phyloP scores from a whole-genome alignment of 2,113 vertebrate genomes.

The Setophaga petechia region DNA sequence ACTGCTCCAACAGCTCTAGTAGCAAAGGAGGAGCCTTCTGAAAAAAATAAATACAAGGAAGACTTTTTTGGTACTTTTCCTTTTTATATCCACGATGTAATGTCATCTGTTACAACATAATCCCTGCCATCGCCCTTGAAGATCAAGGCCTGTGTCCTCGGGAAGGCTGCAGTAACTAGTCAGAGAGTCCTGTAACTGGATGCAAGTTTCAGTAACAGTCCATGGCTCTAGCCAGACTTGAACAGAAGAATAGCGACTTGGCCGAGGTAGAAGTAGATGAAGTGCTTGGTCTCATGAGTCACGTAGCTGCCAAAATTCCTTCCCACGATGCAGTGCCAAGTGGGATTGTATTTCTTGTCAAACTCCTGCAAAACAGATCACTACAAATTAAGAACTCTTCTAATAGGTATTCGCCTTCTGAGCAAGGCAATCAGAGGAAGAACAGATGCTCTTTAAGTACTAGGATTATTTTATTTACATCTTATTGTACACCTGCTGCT shows the following conservation, averaged over 20 bases:
- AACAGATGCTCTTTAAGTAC: neutral
- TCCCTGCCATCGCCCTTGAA: conserved; percentile 82
- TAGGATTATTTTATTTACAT: conserved; percentile 3
- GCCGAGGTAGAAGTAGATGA: conserved; percentile 99
- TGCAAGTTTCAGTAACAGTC: conserved; percentile 63
- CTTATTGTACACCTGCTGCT: neutral
- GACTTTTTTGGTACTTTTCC: conserved; percentile 72
- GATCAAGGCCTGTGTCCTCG: conserved; percentile 68
- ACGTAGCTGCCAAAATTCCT: conserved; percentile 98
- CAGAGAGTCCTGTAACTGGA: conserved; percentile 70
- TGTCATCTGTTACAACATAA: conserved; percentile 80
- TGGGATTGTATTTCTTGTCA: conserved; percentile 98
- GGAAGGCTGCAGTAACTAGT: conserved; percentile 75
- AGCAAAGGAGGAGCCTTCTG: conserved; percentile 42
- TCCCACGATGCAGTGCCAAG: conserved; percentile 98
- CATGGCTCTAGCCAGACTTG: conserved; percentile 87
- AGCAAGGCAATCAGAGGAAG: neutral
- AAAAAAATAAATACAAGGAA: conserved; percentile 75
- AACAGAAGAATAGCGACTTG: conserved; percentile 98
- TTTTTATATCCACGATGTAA: conserved; percentile 71
- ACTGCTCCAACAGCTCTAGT: conserved; percentile 66
- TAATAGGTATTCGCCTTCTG: neutral
- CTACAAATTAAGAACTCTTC: neutral
- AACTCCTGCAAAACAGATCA: conserved; percentile 83
- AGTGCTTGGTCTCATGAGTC: conserved; percentile 98